Evolutionary conservation across 2,888 invertebrate genomes (phyloP), one percentile per base, ranked within the genome.

Genomic region (Antitype chi): DNA sequence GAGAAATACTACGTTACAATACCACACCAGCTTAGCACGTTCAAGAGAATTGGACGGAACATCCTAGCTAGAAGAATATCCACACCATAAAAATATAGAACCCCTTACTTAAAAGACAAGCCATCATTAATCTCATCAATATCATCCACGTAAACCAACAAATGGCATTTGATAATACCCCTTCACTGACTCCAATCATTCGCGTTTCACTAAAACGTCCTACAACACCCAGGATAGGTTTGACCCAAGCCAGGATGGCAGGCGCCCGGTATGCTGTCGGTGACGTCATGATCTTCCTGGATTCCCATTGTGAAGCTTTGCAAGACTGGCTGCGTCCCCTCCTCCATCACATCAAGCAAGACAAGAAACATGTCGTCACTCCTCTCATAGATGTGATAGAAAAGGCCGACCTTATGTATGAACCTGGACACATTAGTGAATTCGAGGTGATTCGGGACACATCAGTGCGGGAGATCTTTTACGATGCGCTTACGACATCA

Each of bases 371-470:
- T 2, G 99, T 99, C 0, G 95, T 99, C 70, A 98, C 99, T 78
- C 99, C 99, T 1, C 98, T 99, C 78, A 99, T 99, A 85, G 99
- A 99, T 95, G 98, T 98, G 57, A 98, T 99, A 86, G 98, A 98
- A 91, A 83, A 98, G 82, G 97, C 97, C 82, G 98, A 97, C 9
- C 96, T 99, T 6, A 28, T 79, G 67, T 95, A 93, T 73, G 76
- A 91, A 28, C 55, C 87, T 1, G 94, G 92, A n/a, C 69, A 87
- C 32, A 20, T 66, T 2, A 11, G 28, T 4, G 71, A 87, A 4
- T 91, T 94, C 63, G 92, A 95, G 95, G 95, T 94, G 88, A 84
- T 70, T 72, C 62, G 49, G 64, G 59, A 47, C 60, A 25, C 32
- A 38, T 25, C 23, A 43, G 63, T 67, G 69, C 47, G 28, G 66